These are phyloP conservation scores for Panopea generosa DNA, from an alignment of 2,888 invertebrate species.

Conservation along the genomic window DNA sequence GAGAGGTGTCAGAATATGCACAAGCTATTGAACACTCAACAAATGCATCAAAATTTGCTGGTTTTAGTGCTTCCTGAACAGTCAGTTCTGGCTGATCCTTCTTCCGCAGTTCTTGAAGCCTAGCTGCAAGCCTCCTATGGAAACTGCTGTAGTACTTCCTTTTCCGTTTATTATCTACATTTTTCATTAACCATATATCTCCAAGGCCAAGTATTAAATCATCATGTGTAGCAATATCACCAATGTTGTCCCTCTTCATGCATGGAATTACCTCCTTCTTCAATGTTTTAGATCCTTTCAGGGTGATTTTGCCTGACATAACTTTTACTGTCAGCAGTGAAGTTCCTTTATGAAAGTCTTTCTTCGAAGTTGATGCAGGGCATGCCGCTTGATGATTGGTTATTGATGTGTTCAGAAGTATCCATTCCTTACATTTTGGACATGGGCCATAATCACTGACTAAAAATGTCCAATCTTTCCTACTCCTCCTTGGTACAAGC, in stretches of 20 bases:
- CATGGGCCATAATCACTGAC: constrained; percentile 10
- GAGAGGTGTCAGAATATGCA: constrained; percentile 12
- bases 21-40: constrained; percentile 16
- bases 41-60: constrained; percentile 14
- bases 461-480: constrained; percentile 8
- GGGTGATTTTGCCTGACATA: constrained; percentile 8
- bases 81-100: constrained; percentile 11
- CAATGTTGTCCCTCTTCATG: constrained; percentile 20
- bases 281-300: constrained; percentile 17
- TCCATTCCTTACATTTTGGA: constrained; percentile 15
- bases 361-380: constrained; percentile 6
- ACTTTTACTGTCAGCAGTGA: constrained; percentile 6
- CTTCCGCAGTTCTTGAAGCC: constrained; percentile 19
- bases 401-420: constrained; percentile 9
- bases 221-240: constrained; percentile 6
- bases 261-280: constrained; percentile 24
- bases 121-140: constrained; percentile 27
- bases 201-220: constrained; percentile 9
- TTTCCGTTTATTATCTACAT: constrained; percentile 19
- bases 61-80: constrained; percentile 10
- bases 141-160: constrained; percentile 18
- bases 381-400: constrained; percentile 11
- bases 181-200: constrained; percentile 12
- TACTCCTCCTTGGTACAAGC: constrained; percentile 2
- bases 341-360: constrained; percentile 12